Conservation (phyloP, 1,140 invertebrate genomes). For the Rhyacophila brunnea region DNA sequence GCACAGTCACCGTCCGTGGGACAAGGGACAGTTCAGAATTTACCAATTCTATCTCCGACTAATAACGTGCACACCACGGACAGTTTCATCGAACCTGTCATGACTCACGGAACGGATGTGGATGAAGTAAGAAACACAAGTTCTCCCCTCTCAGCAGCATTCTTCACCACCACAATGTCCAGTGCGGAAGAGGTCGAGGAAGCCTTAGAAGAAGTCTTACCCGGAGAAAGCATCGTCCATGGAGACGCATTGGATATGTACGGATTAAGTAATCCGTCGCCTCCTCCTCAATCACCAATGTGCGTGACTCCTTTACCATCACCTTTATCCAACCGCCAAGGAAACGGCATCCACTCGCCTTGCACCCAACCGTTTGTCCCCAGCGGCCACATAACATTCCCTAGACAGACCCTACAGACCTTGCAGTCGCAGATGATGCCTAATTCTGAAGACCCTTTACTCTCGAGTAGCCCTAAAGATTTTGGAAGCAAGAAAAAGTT, state of each 20-base stretch:
- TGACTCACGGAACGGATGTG: constrained; percentile 41
- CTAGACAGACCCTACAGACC: constrained; percentile 37
- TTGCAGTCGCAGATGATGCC: constrained; percentile 77
- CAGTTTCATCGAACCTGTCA: constrained; percentile 41
- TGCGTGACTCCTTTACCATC: constrained; percentile 62
- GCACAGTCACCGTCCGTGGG: constrained; percentile 62
- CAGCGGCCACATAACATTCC: constrained; percentile 47
- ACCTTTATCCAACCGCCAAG: constrained; percentile 56
- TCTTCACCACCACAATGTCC: constrained; percentile 83
- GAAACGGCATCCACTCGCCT: constrained; percentile 37
- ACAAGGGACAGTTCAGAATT: constrained; percentile 40
- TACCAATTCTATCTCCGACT: constrained; percentile 48
- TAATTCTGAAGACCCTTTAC: constrained; percentile 78
- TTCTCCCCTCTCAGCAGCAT: constrained; percentile 73
- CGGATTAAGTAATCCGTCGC: constrained; percentile 61
- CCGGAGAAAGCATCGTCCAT: constrained; percentile 63
- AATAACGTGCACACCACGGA: constrained; percentile 47
- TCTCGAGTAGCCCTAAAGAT: constrained; percentile 79
- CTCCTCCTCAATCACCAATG: constrained; percentile 59
- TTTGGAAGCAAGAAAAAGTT: constrained; percentile 65
- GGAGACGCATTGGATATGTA: constrained; percentile 61
- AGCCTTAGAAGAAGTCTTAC: constrained; percentile 75
- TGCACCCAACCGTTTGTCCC: constrained; percentile 31
- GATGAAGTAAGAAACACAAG: constrained; percentile 64
- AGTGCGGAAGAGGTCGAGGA: constrained; percentile 81